Percentiles rank a stretch among this genome's conserved stretches.
Conservation (phyloP, 2,888 invertebrate genomes). For the Aromia moschata region DNA sequence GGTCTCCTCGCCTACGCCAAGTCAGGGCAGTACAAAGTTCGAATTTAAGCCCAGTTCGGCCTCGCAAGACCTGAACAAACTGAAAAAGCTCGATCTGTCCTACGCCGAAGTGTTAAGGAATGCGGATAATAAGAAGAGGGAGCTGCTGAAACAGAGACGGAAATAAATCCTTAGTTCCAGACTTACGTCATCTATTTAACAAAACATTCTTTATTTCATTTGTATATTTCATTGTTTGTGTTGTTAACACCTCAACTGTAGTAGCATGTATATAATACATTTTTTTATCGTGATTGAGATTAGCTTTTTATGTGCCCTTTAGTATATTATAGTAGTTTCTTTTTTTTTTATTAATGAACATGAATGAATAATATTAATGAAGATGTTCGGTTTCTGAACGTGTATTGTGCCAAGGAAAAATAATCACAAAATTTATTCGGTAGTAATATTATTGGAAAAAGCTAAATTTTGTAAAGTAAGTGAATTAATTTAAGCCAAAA, state of each 20-base stretch:
- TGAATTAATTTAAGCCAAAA: neutral
- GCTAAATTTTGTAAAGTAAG: conserved; percentile 3
- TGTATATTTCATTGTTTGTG: conserved; percentile 30
- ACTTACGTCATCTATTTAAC: conserved; percentile 8
- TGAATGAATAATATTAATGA: conserved; percentile 17
- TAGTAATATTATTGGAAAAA: neutral
- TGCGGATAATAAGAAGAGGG: conserved; percentile 66
- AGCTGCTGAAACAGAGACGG: conserved; percentile 44
- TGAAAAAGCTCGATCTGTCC: conserved; percentile 82
- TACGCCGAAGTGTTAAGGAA: conserved; percentile 86
- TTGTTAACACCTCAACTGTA: neutral
- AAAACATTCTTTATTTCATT: conserved; percentile 23
- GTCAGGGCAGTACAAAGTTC: conserved; percentile 63
- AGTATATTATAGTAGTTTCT: neutral
- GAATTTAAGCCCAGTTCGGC: conserved; percentile 76
- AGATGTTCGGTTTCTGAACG: conserved; percentile 25
- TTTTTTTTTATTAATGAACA: conserved; percentile 10
- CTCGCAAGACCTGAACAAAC: conserved; percentile 83
- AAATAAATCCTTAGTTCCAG: conserved; percentile 34
- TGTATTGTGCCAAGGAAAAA: conserved; percentile 29
- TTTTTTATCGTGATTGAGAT: conserved; percentile 21
- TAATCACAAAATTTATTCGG: conserved; percentile 18
- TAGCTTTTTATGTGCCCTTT: conserved; percentile 8
- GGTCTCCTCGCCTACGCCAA: conserved; percentile 69
- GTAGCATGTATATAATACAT: conserved; percentile 21